Base-by-base conservation (phyloP, 2,888 invertebrate species). In the Xestobium rufovillosum region DNA sequence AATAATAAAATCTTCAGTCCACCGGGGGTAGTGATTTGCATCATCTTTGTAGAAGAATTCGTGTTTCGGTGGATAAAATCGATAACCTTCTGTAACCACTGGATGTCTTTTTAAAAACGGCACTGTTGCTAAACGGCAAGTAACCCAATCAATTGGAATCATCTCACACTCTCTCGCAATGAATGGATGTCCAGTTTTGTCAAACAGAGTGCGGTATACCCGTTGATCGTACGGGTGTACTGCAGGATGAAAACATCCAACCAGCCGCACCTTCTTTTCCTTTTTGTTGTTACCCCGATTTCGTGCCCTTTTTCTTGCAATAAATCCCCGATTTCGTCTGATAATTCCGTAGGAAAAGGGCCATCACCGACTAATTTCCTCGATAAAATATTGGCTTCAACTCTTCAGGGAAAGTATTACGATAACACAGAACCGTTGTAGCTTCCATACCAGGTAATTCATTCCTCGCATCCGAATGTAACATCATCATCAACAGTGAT, bases 21-120 rank as follows among this genome's bases (percentile, higher is more conserved):
- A 97, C 61, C 94, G 92, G 1, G 97, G 97, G 68, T 97, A 97
- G 63, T 96, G 91, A 67, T 95, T 95, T n/a, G 85, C 95, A 65
- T 97, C 97, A 65, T 97, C 97, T 74, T 98, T 98, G 70, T 79
- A 97, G 69, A 95, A 97, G 0, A 92, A 96, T 69, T 97, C 97
- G 57, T 83, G 77, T 37, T 83, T 83, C 8, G 84, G 80, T 17
- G 90, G 89, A 53, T 68, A 72, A 65, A 43, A 77, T 77, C 4
- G 68, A 71, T 10, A 90, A 65, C 51, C 83, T 75, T 2, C 80
- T 84, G 36, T 77, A 0, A 97, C 96, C 9, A 83, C 84, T 17
- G 80, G 74, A 66, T 95, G 79, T 46, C 95, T 76, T 60, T 83
- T 90, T 23, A 97, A 69, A 67, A 94, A 98, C 2, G 96, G 96